Evolutionary conservation across 1,140 invertebrate species (phyloP).

Genomic region (Tetragonula clypearis): DNA sequence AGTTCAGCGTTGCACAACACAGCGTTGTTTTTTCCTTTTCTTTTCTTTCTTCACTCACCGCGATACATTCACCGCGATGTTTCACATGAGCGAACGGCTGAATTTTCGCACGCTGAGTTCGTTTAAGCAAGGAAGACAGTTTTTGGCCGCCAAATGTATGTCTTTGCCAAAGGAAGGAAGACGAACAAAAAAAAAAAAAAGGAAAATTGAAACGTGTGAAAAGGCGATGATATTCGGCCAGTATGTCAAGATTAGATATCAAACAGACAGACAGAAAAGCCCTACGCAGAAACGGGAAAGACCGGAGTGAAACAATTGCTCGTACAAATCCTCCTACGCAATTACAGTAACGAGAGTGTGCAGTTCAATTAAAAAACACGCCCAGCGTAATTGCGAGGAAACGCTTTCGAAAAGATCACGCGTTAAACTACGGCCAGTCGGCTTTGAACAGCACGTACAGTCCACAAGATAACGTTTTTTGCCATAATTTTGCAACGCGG

Average conservation of each 20-base stretch:
- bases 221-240: background rate
- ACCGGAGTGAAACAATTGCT: background rate
- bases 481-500: background rate
- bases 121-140: no score
- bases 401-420: background rate
- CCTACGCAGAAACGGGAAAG: background rate
- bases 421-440: background rate
- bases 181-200: background rate
- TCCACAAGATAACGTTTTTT: background rate
- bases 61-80: conserved; percentile 5
- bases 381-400: background rate
- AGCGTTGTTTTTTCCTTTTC: background rate
- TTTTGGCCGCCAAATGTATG: no score
- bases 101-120: background rate
- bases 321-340: background rate
- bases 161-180: background rate
- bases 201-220: background rate
- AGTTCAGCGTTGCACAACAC: background rate
- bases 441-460: background rate
- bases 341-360: conserved; percentile 5
- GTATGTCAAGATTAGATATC: no score
- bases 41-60: background rate
- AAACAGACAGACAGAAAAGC: background rate
- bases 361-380: background rate
- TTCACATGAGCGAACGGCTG: background rate